phyloP scores from a whole-genome alignment of 2,888 invertebrate genomes.

The Drosophila quinaria region DNA sequence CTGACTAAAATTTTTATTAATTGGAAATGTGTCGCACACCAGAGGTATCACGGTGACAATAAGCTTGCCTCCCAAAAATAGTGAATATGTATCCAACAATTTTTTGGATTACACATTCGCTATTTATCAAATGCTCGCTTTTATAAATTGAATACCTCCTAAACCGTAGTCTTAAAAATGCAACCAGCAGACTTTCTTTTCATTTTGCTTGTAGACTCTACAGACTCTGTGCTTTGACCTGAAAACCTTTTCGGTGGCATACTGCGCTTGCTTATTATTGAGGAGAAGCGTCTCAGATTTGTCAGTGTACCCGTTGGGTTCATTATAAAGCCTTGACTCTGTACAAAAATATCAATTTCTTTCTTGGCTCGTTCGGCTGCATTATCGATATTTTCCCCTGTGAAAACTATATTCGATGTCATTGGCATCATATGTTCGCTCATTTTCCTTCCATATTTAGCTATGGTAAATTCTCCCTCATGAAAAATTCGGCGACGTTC shows the following conservation, averaged over 20 bases:
- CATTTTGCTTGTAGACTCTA: background rate
- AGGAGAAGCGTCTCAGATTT: slow-evolving; percentile 7
- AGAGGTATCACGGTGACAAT: background rate
- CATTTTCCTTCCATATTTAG: slow-evolving; percentile 44
- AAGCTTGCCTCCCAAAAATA: slow-evolving; percentile 13
- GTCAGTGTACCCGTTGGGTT: background rate
- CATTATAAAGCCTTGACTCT: background rate
- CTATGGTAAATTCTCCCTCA: slow-evolving; percentile 45
- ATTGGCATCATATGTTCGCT: slow-evolving; percentile 22
- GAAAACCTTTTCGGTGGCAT: background rate
- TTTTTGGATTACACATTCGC: slow-evolving; percentile 10
- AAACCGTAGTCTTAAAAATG: background rate
- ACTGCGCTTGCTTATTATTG: slow-evolving; percentile 4
- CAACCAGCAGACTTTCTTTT: background rate
- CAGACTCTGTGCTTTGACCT: background rate
- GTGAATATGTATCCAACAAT: background rate
- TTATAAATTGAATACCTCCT: background rate
- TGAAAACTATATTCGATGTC: background rate
- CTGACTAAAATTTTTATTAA: slow-evolving; percentile 13
- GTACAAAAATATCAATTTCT: slow-evolving; percentile 13
- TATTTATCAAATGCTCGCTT: slow-evolving; percentile 10
- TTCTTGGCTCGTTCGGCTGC: slow-evolving; percentile 3
- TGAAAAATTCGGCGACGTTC: slow-evolving; percentile 31
- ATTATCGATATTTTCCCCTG: background rate
- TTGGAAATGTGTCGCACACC: background rate